phyloP scores from a whole-genome alignment of 2,888 invertebrate genomes.

The Diabrotica balteata region DNA sequence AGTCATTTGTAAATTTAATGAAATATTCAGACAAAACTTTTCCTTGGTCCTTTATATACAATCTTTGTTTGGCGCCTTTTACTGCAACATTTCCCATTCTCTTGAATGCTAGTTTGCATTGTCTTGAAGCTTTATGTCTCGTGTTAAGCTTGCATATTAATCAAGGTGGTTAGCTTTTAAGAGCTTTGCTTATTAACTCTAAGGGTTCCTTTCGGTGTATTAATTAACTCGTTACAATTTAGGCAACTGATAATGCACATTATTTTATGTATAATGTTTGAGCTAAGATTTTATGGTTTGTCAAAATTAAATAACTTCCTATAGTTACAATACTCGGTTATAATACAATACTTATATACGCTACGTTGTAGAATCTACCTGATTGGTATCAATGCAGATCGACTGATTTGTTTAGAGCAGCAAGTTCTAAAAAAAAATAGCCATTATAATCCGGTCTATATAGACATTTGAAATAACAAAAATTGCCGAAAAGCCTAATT shows the following conservation, averaged over 20 bases:
- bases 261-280: constrained; percentile 9
- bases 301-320: not conserved
- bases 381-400: too few relatives aligned
- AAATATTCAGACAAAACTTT: not conserved
- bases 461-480: too few relatives aligned
- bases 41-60: not conserved
- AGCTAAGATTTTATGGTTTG: constrained; percentile 1
- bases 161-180: constrained; percentile 22
- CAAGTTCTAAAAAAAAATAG: too few relatives aligned
- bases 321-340: too few relatives aligned
- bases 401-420: too few relatives aligned
- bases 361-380: too few relatives aligned
- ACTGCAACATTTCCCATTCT: not conserved
- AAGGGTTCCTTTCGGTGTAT: constrained; percentile 17
- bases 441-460: too few relatives aligned
- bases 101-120: constrained; percentile 16
- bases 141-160: constrained; percentile 19
- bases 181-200: constrained; percentile 22
- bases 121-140: constrained; percentile 21
- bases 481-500: too few relatives aligned
- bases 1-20: not conserved
- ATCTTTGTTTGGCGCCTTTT: not conserved
- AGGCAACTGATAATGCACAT: constrained; percentile 19
- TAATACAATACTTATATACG: too few relatives aligned
- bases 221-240: constrained; percentile 24